Percentiles rank a stretch among this genome's conserved stretches.
Evolutionary conservation across 2,888 invertebrate species (phyloP).

Genomic region (Mylabris sibirica): DNA sequence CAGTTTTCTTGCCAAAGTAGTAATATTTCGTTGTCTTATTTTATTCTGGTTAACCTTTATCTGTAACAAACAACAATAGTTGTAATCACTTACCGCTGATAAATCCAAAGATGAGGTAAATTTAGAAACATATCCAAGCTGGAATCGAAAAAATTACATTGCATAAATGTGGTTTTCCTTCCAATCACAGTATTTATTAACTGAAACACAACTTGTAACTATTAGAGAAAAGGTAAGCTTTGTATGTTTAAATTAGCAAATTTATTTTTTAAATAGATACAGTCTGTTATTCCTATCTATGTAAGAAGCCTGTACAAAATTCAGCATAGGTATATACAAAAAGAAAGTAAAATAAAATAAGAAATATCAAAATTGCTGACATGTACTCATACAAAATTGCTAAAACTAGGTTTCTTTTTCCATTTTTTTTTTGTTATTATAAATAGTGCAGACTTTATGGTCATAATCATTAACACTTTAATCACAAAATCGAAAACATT

Average conservation of each 20-base stretch:
- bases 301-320: slow-evolving; percentile 61
- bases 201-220: no score
- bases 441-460: slow-evolving; percentile 45
- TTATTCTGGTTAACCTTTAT: no score
- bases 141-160: no score
- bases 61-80: no score
- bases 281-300: slow-evolving; percentile 59
- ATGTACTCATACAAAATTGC: slow-evolving; percentile 45
- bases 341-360: background rate
- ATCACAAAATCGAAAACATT: slow-evolving; percentile 41
- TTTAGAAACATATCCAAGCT: no score
- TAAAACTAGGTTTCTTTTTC: slow-evolving; percentile 36
- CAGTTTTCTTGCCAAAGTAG: no score
- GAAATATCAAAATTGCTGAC: slow-evolving; percentile 53
- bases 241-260: slow-evolving; percentile 55
- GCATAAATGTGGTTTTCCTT: no score
- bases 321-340: slow-evolving; percentile 56
- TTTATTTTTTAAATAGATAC: slow-evolving; percentile 60
- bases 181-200: no score
- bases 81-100: no score
- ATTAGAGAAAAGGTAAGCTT: background rate
- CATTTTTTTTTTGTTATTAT: background rate
- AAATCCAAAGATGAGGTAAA: no score
- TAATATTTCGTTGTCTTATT: no score
- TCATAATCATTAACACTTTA: slow-evolving; percentile 39